Base-by-base conservation (phyloP, 2,113 vertebrate species). In the Orthonyx spaldingii region DNA sequence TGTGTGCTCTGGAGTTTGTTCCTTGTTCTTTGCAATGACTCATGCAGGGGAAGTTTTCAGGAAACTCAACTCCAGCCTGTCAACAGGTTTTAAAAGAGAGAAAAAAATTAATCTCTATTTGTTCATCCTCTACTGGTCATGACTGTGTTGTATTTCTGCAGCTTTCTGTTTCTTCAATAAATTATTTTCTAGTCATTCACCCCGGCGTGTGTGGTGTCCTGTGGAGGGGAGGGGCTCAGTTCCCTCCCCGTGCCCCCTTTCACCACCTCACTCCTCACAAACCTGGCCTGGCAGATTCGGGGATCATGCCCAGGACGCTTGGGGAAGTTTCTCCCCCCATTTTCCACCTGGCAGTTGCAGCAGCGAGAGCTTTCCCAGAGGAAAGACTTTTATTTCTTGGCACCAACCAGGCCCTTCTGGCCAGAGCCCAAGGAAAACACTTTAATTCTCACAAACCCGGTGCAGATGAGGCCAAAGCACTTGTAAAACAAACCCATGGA, bases 121-220 rank as follows among this genome's bases (percentile, higher is more conserved):
- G 97, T 97, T 87, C 97, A 91, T 97, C 95, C 90, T 97, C 93
- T 97, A 92, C 97, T 95, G 96, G 96, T 97, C 96, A 97, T 95
- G 95, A 96, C 95, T 97, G 97, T 98, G 97, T 97, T 98, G 97
- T 97, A 97, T 98, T 97, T 97, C 95, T 97, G 97, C 96, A 96
- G 97, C 95, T 98, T 98, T 98, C 89, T 96, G 97, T 98, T 97
- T 96, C 97, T 97, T 98, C 97, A 98, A 98, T 98, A 98, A 98
- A 98, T 98, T 98, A 98, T 98, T 98, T 98, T 98, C 95, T 97
- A 98, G 97, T 97, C 98, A 98, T 95, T 97, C 96, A 96, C 49
- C 71, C 74, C 11, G 60, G 77, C 1, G 57, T 37, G 30, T 44
- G 60, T 21, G 35, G 86, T 89, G 78, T 89, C 77, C 61, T 21